A percentile compares a stretch with the other conserved stretches of the same genome.
Evolutionary conservation across 2,113 vertebrate species (phyloP).

Genomic region (Campylomormyrus tamandua): DNA sequence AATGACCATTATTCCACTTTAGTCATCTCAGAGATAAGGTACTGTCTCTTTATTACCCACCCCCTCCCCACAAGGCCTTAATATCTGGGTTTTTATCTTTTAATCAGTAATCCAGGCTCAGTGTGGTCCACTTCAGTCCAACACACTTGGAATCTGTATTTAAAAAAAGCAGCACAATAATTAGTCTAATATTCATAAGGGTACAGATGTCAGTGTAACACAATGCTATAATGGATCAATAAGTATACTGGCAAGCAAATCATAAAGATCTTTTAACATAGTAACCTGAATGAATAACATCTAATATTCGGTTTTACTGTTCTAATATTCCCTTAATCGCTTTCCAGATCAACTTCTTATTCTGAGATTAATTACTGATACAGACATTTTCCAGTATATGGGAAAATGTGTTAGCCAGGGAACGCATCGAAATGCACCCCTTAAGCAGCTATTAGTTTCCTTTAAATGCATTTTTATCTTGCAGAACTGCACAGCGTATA

Average conservation of each 20-base stretch:
- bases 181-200: neutral
- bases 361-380: neutral
- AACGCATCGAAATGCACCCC: neutral
- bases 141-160: slow-evolving; percentile 80
- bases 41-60: slow-evolving; percentile 73
- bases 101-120: slow-evolving; percentile 63
- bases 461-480: neutral
- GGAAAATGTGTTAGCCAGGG: neutral
- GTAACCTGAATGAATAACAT: neutral
- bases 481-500: neutral
- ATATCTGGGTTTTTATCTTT: slow-evolving; percentile 62
- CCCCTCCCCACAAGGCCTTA: slow-evolving; percentile 53
- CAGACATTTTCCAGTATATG: neutral
- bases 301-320: neutral
- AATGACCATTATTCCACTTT: slow-evolving; percentile 99
- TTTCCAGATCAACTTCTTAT: neutral
- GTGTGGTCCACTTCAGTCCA: slow-evolving; percentile 62
- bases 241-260: neutral
- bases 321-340: neutral
- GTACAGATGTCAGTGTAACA: neutral
- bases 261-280: neutral
- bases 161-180: neutral
- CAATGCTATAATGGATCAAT: neutral
- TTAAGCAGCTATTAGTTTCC: neutral
- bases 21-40: slow-evolving; percentile 97